Conservation (phyloP, 2,888 invertebrate species). For the Chesias legatella region DNA sequence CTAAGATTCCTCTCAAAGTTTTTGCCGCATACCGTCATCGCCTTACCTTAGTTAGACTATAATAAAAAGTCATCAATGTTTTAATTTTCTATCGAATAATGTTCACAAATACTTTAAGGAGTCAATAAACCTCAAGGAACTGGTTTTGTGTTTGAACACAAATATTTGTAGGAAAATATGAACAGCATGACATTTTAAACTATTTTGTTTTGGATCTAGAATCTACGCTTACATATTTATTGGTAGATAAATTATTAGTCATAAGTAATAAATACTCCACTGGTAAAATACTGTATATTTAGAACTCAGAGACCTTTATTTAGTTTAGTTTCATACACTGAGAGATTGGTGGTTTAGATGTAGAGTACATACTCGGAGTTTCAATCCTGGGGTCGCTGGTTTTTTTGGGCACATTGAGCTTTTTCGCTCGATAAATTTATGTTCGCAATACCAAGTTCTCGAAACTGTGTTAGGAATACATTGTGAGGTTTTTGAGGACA, state of each 20-base stretch:
- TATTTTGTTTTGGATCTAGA: slow-evolving; percentile 16
- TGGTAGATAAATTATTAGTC: slow-evolving; percentile 21
- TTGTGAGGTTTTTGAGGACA: too few relatives aligned
- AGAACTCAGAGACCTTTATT: too few relatives aligned
- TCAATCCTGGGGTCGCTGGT: too few relatives aligned
- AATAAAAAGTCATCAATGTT: slow-evolving; percentile 29
- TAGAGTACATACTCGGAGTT: too few relatives aligned
- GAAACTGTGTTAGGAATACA: too few relatives aligned
- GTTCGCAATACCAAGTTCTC: too few relatives aligned
- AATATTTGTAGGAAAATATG: slow-evolving; percentile 62
- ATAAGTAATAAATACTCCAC: slow-evolving; percentile 8
- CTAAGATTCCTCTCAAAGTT: slow-evolving; percentile 9
- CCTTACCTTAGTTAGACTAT: slow-evolving; percentile 7
- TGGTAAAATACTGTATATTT: too few relatives aligned
- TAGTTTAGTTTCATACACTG: too few relatives aligned
- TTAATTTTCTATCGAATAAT: slow-evolving; percentile 45
- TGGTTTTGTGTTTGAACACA: slow-evolving; percentile 72
- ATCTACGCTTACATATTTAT: slow-evolving; percentile 3
- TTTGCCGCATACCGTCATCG: slow-evolving; percentile 10
- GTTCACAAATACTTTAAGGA: slow-evolving; percentile 62
- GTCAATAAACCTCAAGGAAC: slow-evolving; percentile 73
- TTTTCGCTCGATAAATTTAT: too few relatives aligned
- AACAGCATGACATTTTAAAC: slow-evolving; percentile 23
- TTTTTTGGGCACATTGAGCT: too few relatives aligned
- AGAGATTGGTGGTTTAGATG: too few relatives aligned